Conservation (phyloP, 2,113 vertebrate genomes). For the Probosciger aterrimus region DNA sequence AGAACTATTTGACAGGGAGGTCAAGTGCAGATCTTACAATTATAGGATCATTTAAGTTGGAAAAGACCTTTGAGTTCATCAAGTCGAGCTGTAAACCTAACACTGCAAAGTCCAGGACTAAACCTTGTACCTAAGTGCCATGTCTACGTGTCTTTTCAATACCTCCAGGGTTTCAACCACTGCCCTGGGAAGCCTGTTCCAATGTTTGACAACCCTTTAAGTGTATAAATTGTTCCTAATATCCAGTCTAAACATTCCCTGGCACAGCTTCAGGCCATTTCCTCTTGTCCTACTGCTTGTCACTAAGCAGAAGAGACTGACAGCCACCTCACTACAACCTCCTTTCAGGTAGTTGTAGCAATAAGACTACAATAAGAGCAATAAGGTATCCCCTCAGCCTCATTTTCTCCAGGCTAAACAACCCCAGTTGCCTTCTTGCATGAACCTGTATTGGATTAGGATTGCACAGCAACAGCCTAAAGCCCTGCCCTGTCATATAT, state of each 20-base stretch:
- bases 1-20: background rate
- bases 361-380: background rate
- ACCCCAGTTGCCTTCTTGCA: background rate
- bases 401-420: background rate
- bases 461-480: background rate
- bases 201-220: background rate
- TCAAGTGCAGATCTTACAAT: background rate
- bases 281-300: background rate
- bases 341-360: background rate
- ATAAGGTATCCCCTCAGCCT: background rate
- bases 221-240: background rate
- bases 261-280: background rate
- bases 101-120: background rate
- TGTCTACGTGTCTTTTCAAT: background rate
- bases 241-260: background rate
- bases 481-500: background rate
- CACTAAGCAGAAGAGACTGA: background rate
- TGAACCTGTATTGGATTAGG: background rate
- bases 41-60: background rate
- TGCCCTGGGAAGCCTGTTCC: background rate
- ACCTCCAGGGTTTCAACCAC: background rate
- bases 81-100: background rate
- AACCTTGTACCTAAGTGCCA: background rate
- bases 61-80: background rate
- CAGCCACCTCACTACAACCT: background rate